Conservation (phyloP, 2,113 vertebrate species). For the Sigmodon hispidus region DNA sequence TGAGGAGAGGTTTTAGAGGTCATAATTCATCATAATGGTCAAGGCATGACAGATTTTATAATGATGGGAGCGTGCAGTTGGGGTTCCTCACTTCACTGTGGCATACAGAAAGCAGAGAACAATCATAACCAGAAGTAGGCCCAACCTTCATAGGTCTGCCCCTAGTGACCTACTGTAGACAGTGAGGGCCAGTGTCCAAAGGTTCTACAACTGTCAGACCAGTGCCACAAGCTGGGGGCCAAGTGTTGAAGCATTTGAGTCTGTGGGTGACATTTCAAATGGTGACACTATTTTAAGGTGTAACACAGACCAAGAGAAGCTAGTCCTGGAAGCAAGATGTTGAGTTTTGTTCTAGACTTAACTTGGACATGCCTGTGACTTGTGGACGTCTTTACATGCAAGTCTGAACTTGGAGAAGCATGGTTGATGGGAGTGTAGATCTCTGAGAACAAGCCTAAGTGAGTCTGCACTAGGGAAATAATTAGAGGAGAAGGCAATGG, state of each 20-base stretch:
- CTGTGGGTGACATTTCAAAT: not conserved
- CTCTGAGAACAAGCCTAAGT: not conserved
- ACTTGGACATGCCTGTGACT: slow-evolving; percentile 15
- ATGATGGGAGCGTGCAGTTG: not conserved
- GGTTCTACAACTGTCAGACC: not conserved
- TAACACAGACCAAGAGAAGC: not conserved
- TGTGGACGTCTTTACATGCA: not conserved
- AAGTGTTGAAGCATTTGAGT: not conserved
- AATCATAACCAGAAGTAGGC: not conserved
- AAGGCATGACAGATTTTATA: not conserved
- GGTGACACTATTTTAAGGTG: slow-evolving; percentile 23
- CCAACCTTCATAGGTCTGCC: not conserved
- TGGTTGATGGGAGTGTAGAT: not conserved
- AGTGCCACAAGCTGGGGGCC: not conserved
- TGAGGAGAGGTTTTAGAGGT: not conserved
- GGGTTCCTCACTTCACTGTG: not conserved
- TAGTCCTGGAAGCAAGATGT: not conserved
- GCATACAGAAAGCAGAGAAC: not conserved
- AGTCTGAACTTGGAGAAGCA: not conserved
- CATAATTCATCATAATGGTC: not conserved
- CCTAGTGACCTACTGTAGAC: not conserved
- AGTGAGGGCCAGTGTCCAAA: not conserved
- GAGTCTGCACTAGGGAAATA: not conserved
- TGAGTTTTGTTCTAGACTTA: not conserved
- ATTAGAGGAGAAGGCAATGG: not conserved